Conservation (phyloP, 2,113 vertebrate species). For the Dasyurus viverrinus region DNA sequence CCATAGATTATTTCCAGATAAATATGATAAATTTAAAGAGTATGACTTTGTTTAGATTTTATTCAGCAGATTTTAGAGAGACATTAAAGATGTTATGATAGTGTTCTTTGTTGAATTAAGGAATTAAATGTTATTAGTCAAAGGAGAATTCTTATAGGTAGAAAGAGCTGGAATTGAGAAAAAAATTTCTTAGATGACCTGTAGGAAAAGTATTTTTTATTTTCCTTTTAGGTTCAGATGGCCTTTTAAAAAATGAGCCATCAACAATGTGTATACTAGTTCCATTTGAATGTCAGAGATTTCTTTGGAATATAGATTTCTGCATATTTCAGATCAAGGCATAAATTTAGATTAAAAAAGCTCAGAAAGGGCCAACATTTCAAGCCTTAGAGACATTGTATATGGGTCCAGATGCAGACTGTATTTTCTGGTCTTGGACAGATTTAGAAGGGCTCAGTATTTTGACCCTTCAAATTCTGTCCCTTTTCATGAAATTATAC, state of each 20-base stretch:
- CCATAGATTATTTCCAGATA: background rate
- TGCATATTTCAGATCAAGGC: background rate
- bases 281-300: slow-evolving; percentile 16
- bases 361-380: background rate
- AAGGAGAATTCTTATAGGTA: background rate
- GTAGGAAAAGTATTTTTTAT: background rate
- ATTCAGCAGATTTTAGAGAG: background rate
- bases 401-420: background rate
- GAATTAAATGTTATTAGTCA: background rate
- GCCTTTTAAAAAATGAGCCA: slow-evolving; percentile 31
- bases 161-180: background rate
- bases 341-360: slow-evolving; percentile 11
- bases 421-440: background rate
- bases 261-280: slow-evolving; percentile 9
- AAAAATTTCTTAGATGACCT: background rate
- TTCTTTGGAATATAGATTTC: slow-evolving; percentile 1
- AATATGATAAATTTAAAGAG: background rate
- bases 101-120: background rate
- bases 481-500: background rate
- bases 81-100: background rate
- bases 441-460: background rate
- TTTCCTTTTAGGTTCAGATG: background rate
- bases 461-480: background rate
- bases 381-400: background rate
- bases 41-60: background rate